Evolutionary conservation across 1,140 invertebrate species (phyloP).

Genomic region (Diorhabda carinulata): DNA sequence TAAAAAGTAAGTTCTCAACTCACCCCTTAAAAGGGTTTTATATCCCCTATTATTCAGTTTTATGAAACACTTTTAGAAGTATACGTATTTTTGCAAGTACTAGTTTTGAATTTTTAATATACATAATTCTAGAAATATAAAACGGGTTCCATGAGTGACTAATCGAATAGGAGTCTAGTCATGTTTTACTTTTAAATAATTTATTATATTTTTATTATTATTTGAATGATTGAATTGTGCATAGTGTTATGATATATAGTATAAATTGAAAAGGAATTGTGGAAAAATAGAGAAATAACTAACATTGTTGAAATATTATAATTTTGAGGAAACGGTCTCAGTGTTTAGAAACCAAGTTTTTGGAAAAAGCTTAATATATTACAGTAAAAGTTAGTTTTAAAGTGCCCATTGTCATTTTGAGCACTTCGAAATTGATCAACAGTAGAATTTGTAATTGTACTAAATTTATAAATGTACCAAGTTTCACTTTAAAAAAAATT

Average conservation of each 20-base stretch:
- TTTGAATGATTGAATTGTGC: conserved; percentile 14
- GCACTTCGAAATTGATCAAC: background rate
- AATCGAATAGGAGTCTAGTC: conserved; percentile 15
- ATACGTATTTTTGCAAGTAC: no score
- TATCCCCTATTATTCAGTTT: no score
- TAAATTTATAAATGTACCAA: conserved; percentile 29
- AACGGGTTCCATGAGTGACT: conserved; percentile 20
- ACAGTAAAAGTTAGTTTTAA: background rate
- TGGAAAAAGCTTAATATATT: conserved; percentile 23
- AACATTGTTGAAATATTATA: conserved; percentile 14
- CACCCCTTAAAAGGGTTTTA: no score
- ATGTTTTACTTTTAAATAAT: conserved; percentile 11
- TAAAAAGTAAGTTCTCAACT: no score
- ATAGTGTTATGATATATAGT: conserved; percentile 16
- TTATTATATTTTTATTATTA: conserved; percentile 12
- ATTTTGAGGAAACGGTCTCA: conserved; percentile 26
- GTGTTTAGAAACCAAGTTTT: conserved; percentile 24
- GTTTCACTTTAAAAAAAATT: conserved; percentile 19
- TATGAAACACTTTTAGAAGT: no score
- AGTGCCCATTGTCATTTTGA: background rate
- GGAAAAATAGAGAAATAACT: conserved; percentile 11
- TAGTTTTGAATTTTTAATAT: no score
- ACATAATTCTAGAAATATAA: no score
- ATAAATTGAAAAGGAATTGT: conserved; percentile 20
- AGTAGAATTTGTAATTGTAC: conserved; percentile 10